Evolutionary conservation across 2,113 vertebrate species (phyloP).

Genomic region (Spilogale gracilis): DNA sequence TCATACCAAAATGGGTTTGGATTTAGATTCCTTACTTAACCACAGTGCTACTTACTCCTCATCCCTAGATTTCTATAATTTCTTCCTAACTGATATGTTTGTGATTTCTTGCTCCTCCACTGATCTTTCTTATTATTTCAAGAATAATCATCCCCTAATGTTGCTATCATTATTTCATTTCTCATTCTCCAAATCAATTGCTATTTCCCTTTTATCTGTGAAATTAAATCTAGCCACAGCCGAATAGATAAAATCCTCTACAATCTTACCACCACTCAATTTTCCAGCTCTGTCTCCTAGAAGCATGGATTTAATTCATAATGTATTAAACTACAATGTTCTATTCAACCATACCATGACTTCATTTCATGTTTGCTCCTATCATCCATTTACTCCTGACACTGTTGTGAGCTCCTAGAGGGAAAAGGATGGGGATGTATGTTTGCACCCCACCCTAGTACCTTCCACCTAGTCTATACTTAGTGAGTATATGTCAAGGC

Average conservation of each 20-base stretch:
- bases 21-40: slow-evolving; percentile 27
- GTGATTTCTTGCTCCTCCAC: background rate
- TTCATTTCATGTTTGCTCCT: background rate
- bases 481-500: background rate
- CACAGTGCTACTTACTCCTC: background rate
- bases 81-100: background rate
- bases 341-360: background rate
- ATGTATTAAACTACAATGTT: background rate
- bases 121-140: slow-evolving; percentile 7
- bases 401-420: background rate
- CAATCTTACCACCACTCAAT: background rate
- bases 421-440: background rate
- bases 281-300: background rate
- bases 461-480: background rate
- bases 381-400: slow-evolving; percentile 7
- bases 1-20: slow-evolving; percentile 20
- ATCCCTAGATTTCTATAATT: slow-evolving; percentile 19
- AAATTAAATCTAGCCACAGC: background rate
- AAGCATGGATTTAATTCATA: background rate
- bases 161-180: slow-evolving; percentile 37
- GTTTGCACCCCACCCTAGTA: background rate
- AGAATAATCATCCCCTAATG: slow-evolving; percentile 36
- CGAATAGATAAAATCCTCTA: background rate
- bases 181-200: slow-evolving; percentile 41
- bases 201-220: background rate